phyloP scores from a whole-genome alignment of 1,140 invertebrate species.

The Triops longicaudatus region DNA sequence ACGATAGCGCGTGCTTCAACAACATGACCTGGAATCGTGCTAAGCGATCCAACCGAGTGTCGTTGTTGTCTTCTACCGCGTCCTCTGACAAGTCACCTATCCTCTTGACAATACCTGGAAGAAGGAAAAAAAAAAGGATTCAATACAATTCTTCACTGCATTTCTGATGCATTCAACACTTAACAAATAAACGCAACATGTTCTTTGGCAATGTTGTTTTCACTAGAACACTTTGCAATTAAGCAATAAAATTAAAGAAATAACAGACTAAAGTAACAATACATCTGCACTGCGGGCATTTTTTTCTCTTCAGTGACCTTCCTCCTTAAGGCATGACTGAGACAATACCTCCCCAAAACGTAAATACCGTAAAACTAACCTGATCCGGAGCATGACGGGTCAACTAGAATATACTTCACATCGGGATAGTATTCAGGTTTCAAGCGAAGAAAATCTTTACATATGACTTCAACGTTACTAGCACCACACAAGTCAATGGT shows the following conservation, averaged over 20 bases:
- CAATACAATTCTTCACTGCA: background rate
- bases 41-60: slow-evolving; percentile 54
- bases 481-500: slow-evolving; percentile 54
- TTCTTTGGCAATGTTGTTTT: too few species aligned
- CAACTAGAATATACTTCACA: slow-evolving; percentile 83
- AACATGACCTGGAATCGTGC: slow-evolving; percentile 75
- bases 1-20: slow-evolving; percentile 73
- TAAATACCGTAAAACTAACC: slow-evolving; percentile 51
- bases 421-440: slow-evolving; percentile 51
- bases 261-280: too few species aligned
- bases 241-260: too few species aligned
- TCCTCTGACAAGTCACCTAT: slow-evolving; percentile 40
- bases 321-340: slow-evolving; percentile 17
- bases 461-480: slow-evolving; percentile 53
- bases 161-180: background rate
- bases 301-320: slow-evolving; percentile 26
- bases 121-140: slow-evolving; percentile 27
- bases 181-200: slow-evolving; percentile 27
- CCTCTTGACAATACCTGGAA: slow-evolving; percentile 53
- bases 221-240: too few species aligned
- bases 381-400: slow-evolving; percentile 92
- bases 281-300: too few species aligned
- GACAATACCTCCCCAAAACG: background rate
- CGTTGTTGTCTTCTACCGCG: slow-evolving; percentile 34
- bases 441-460: slow-evolving; percentile 62